Evolutionary conservation across 2,888 invertebrate species (phyloP), one percentile per base, ranked within the genome.

Genomic region (Dascillus cervinus): DNA sequence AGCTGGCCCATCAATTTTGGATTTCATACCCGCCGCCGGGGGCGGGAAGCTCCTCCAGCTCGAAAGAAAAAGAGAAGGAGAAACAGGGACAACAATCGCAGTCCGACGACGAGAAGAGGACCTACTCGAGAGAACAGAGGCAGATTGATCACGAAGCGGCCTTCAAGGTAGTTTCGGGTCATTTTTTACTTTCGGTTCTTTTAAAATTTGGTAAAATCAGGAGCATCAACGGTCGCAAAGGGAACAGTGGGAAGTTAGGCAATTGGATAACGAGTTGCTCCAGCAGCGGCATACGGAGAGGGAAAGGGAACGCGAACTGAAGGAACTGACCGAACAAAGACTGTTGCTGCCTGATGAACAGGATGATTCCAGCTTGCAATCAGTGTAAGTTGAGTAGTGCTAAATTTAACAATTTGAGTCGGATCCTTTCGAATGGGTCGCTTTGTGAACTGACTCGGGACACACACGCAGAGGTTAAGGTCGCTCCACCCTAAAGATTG

Each of bases 1-100:
- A 80, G 69, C 81, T 84, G 84, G 84, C 84, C 72, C 83, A 83
- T 67, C 83, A 84, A 73, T 84, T 84, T 70, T 84, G 84, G 84
- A 82, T 84, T 62, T 82, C 82, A 41, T 83, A 82, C 69, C 82
- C 83, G 70, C 82, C 83, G 57, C 82, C 82, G 55, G 79, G 81
- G 70, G 80, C 81, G 69, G 74, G 75, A 62, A 60, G 67, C 56
- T 67, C 66, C 46, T 71, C 74, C 56, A 71, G 71, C 54, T 71
- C 72, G 58, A 73, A 73, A 57, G 76, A 75, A 56, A 71, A 73
- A 58, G 75, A 75, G 62, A 71, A 75, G 54, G 69, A 67, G 60
- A 61, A 64, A 46, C 50, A 53, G 50, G n/a, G n/a, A n/a, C n/a
- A n/a, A n/a, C n/a, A n/a, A n/a, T 60, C 53, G 49, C 56, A 64